Percentiles rank a stretch among this genome's conserved stretches.
These are phyloP conservation scores for Chionodraco myersi DNA, from an alignment of 2,113 vertebrate species.

Conservation along the genomic window DNA sequence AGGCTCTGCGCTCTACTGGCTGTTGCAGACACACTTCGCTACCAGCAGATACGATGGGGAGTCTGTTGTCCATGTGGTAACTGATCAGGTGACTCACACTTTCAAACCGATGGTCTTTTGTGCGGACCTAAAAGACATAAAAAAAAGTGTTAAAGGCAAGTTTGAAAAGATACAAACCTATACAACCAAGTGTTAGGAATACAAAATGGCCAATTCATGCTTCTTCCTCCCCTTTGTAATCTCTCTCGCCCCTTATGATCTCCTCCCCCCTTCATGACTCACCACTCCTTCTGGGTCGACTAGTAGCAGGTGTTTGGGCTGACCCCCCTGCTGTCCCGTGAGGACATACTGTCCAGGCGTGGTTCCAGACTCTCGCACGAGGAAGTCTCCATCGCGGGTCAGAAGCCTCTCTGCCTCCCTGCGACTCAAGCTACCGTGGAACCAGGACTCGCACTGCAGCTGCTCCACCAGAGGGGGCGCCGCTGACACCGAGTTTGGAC, in stretches of 20 bases:
- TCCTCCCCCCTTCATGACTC: slow-evolving; percentile 38
- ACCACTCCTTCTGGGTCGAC: slow-evolving; percentile 99
- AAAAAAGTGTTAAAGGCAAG: background rate
- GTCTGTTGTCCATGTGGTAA: slow-evolving; percentile 98
- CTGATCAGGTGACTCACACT: slow-evolving; percentile 98
- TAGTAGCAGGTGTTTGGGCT: slow-evolving; percentile 94
- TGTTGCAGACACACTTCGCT: slow-evolving; percentile 98
- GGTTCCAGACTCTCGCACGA: slow-evolving; percentile 96
- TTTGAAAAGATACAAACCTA: background rate
- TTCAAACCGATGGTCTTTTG: slow-evolving; percentile 97
- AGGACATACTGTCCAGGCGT: slow-evolving; percentile 96
- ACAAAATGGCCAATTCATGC: background rate
- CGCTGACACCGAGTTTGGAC: slow-evolving; percentile 60
- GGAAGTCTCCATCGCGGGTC: slow-evolving; percentile 92
- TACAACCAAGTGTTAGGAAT: background rate
- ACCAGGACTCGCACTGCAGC: slow-evolving; percentile 92
- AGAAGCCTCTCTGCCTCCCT: slow-evolving; percentile 92
- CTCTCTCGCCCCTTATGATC: background rate
- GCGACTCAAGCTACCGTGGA: slow-evolving; percentile 93
- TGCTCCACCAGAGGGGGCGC: slow-evolving; percentile 92
- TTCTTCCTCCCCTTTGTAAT: background rate
- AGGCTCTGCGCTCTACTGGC: slow-evolving; percentile 91
- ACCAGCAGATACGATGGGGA: slow-evolving; percentile 97
- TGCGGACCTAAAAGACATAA: slow-evolving; percentile 87
- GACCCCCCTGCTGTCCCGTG: slow-evolving; percentile 93